Evolutionary conservation across 2,797 vertebrate species (phyloP).

Genomic region (Spinibarbus caldwelli): DNA sequence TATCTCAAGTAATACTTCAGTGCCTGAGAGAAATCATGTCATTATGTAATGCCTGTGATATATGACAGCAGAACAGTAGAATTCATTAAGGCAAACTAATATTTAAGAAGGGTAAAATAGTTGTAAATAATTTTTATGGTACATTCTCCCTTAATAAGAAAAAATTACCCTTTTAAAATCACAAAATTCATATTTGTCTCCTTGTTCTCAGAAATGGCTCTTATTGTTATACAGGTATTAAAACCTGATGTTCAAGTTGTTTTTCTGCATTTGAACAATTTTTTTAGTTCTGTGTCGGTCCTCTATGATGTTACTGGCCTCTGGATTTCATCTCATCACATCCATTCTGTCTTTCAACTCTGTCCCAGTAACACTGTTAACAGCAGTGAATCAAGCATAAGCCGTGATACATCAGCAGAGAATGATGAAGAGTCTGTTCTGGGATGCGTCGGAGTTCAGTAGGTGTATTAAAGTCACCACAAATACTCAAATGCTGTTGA

Average conservation of each 20-base stretch:
- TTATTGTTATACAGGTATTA: conserved; percentile 20
- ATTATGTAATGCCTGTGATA: background rate
- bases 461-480: conserved; percentile 29
- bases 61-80: background rate
- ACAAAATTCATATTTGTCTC: conserved; percentile 19
- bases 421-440: conserved; percentile 31
- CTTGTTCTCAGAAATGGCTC: conserved; percentile 36
- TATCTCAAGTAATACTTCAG: conserved; percentile 33
- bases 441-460: conserved; percentile 25
- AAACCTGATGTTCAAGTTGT: conserved; percentile 27
- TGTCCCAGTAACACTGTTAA: conserved; percentile 14
- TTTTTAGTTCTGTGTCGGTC: conserved; percentile 10
- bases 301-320: conserved; percentile 1
- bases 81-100: conserved; percentile 40
- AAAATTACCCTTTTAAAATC: background rate
- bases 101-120: background rate
- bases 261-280: background rate
- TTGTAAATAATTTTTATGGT: background rate
- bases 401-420: conserved; percentile 14
- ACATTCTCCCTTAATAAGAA: conserved; percentile 9
- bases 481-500: conserved; percentile 14
- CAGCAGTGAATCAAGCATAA: conserved; percentile 22
- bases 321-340: background rate
- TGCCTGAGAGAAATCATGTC: conserved; percentile 29
- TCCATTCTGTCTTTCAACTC: conserved; percentile 15